Conservation (phyloP, 2,113 vertebrate species). For the Cryptotis parvus region DNA sequence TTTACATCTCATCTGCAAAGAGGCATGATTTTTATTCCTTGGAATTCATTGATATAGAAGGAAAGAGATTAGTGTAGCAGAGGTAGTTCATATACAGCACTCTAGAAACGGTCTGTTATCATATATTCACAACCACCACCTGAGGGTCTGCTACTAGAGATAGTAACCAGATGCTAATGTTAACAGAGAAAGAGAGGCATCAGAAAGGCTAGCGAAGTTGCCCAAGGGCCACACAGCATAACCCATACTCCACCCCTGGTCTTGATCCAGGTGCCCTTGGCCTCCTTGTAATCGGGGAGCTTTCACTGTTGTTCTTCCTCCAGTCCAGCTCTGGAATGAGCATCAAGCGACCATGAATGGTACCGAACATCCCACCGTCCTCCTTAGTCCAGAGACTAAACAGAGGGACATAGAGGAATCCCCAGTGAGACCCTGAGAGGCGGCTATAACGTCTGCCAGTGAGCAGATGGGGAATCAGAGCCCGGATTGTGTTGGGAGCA, state of each 20-base stretch:
- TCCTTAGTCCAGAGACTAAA: neutral
- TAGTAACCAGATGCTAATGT: neutral
- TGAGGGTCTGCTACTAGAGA: neutral
- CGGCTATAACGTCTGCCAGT: neutral
- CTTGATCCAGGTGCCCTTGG: neutral
- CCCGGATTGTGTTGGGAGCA: neutral
- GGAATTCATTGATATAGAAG: neutral
- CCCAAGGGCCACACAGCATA: neutral
- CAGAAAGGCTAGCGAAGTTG: neutral
- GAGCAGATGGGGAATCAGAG: neutral
- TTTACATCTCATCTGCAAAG: slow-evolving; percentile 1
- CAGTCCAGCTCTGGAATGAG: neutral
- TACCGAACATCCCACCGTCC: neutral
- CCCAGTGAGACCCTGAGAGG: neutral
- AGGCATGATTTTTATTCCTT: neutral
- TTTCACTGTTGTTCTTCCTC: neutral
- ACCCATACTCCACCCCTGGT: too few relatives aligned
- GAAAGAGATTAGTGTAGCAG: neutral
- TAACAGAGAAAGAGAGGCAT: neutral
- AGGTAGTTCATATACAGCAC: neutral
- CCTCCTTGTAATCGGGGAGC: neutral
- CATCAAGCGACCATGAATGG: neutral
- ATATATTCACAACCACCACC: neutral
- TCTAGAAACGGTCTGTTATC: neutral
- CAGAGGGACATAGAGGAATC: neutral